Conservation (phyloP, 2,113 vertebrate species). For the Polyodon spathula region DNA sequence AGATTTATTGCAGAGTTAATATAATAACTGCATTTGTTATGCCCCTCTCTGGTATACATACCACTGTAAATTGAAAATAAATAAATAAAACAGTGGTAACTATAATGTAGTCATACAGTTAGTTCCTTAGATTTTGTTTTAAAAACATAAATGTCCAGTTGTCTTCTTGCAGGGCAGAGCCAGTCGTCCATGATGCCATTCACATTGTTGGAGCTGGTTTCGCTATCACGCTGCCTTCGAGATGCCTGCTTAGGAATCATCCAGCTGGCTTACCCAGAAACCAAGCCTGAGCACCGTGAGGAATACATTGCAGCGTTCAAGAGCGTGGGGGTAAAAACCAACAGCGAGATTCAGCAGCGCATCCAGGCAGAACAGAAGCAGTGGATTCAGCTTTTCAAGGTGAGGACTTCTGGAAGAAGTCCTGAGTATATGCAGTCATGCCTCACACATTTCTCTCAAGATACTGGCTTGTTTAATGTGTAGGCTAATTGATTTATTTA, state of each 20-base stretch:
- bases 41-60: no score
- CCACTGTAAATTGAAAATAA: no score
- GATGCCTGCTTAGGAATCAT: slow-evolving; percentile 95
- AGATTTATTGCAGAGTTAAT: no score
- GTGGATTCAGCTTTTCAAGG: slow-evolving; percentile 96
- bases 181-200: slow-evolving; percentile 96
- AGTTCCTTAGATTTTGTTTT: no score
- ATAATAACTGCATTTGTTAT: no score
- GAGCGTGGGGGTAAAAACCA: slow-evolving; percentile 82
- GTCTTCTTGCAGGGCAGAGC: slow-evolving; percentile 57
- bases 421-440: no score
- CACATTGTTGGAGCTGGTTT: slow-evolving; percentile 76
- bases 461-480: no score
- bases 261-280: slow-evolving; percentile 90
- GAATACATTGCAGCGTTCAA: slow-evolving; percentile 84
- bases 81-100: no score
- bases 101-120: no score
- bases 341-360: slow-evolving; percentile 72
- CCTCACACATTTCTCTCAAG: no score
- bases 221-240: slow-evolving; percentile 82
- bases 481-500: no score
- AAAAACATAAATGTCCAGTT: no score
- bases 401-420: slow-evolving; percentile 28
- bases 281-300: slow-evolving; percentile 83
- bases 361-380: slow-evolving; percentile 86